Conservation (phyloP, 2,113 vertebrate species). For the Channa maculata region DNA sequence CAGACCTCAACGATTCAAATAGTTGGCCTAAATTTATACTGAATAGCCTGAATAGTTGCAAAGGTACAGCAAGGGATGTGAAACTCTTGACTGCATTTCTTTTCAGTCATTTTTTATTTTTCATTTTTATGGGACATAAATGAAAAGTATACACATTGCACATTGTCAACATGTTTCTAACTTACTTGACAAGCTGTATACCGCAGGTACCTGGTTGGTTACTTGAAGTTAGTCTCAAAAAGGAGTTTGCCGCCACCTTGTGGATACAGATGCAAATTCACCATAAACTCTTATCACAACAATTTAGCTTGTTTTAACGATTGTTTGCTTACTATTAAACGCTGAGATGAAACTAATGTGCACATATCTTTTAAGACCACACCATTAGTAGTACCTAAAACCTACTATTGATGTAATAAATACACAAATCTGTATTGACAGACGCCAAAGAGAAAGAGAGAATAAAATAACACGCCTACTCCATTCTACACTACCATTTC, state of each 20-base stretch:
- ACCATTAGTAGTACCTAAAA: no score
- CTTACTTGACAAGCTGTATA: neutral
- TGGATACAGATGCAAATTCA: constrained; percentile 42
- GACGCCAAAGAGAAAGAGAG: neutral
- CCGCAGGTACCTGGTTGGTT: neutral
- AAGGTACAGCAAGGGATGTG: neutral
- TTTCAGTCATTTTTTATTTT: neutral
- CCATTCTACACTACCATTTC: constrained; percentile 1
- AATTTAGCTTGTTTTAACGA: constrained; percentile 12
- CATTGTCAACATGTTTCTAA: neutral
- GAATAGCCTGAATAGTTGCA: neutral
- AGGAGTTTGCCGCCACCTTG: constrained; percentile 70
- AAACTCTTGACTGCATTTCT: neutral
- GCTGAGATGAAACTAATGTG: no score
- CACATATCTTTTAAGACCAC: no score
- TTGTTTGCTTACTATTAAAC: neutral
- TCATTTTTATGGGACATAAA: neutral
- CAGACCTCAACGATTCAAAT: constrained; percentile 65
- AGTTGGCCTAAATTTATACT: constrained; percentile 5
- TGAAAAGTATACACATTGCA: neutral
- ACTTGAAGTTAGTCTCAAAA: neutral
- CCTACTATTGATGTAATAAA: no score
- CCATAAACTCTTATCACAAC: constrained; percentile 11
- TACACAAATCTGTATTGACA: neutral
- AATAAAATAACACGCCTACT: constrained; percentile 5